A percentile compares a stretch with the other conserved stretches of the same genome.
These are phyloP conservation scores for Hyles vespertilio DNA, from an alignment of 1,140 invertebrate genomes.

Conservation along the genomic window DNA sequence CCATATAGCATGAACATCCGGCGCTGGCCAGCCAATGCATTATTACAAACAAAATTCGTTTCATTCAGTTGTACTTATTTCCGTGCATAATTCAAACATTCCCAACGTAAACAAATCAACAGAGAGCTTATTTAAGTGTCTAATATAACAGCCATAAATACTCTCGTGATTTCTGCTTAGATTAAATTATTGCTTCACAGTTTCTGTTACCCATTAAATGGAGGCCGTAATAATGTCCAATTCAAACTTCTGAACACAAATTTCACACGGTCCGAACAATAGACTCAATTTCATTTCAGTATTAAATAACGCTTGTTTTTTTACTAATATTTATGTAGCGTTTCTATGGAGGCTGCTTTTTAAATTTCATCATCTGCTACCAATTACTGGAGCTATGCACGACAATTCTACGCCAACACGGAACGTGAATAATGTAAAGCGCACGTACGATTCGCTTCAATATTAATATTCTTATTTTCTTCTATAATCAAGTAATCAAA, in stretches of 20 bases:
- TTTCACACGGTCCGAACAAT: slow-evolving; percentile 53
- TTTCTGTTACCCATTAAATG: slow-evolving; percentile 32
- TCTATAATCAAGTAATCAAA: slow-evolving; percentile 16
- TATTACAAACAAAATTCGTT: slow-evolving; percentile 2
- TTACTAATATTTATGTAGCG: slow-evolving; percentile 8
- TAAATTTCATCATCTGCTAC: too few relatives aligned
- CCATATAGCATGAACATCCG: slow-evolving; percentile 14
- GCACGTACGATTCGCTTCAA: background rate
- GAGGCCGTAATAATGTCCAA: slow-evolving; percentile 32
- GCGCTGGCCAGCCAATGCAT: background rate
- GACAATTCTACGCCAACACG: too few relatives aligned
- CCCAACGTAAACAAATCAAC: too few relatives aligned
- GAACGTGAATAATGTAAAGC: too few relatives aligned
- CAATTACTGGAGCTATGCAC: too few relatives aligned
- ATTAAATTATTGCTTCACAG: slow-evolving; percentile 22
- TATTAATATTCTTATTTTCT: slow-evolving; percentile 2
- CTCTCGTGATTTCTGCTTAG: slow-evolving; percentile 12
- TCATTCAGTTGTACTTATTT: background rate
- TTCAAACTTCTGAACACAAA: slow-evolving; percentile 25
- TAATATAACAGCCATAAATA: too few relatives aligned
- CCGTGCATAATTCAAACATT: too few relatives aligned
- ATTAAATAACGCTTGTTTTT: slow-evolving; percentile 24
- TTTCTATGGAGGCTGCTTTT: background rate
- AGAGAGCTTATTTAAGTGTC: too few relatives aligned
- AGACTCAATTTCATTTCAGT: slow-evolving; percentile 37